phyloP scores from a whole-genome alignment of 2,797 vertebrate genomes.

The Ctenochaetus hawaiiensis region DNA sequence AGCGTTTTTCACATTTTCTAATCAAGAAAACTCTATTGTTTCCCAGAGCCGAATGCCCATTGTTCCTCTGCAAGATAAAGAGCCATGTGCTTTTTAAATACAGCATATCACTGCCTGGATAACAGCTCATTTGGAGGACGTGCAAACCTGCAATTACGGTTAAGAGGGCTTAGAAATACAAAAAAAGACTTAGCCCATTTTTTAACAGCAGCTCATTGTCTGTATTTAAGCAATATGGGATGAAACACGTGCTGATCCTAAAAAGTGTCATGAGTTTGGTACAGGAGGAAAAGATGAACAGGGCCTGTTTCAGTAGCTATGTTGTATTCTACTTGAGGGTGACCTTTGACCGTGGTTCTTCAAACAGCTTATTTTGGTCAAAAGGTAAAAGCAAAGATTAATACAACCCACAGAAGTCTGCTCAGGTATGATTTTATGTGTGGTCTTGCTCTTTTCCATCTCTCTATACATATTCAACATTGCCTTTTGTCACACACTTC shows the following conservation, averaged over 20 bases:
- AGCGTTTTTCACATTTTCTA: slow-evolving; percentile 10
- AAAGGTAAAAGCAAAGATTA: slow-evolving; percentile 33
- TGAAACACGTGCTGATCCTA: not conserved
- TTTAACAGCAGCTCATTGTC: slow-evolving; percentile 12
- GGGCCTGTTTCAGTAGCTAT: slow-evolving; percentile 17
- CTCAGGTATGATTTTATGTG: slow-evolving; percentile 37
- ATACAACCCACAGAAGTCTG: slow-evolving; percentile 49
- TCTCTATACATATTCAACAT: not conserved
- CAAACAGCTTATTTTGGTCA: slow-evolving; percentile 47
- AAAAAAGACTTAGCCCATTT: slow-evolving; percentile 20
- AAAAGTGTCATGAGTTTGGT: slow-evolving; percentile 11
- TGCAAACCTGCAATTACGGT: slow-evolving; percentile 44
- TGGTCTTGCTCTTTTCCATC: slow-evolving; percentile 32
- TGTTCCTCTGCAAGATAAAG: slow-evolving; percentile 43
- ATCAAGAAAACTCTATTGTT: slow-evolving; percentile 25
- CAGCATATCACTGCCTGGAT: slow-evolving; percentile 23
- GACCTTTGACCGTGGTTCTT: slow-evolving; percentile 46
- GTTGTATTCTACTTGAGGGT: slow-evolving; percentile 14
- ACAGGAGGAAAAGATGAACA: slow-evolving; percentile 11
- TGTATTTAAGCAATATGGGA: slow-evolving; percentile 15
- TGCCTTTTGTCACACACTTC: slow-evolving; percentile 20
- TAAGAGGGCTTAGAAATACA: slow-evolving; percentile 31
- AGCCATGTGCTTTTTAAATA: slow-evolving; percentile 38
- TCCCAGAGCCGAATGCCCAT: slow-evolving; percentile 32
- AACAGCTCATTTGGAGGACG: slow-evolving; percentile 40